A percentile compares a stretch with the other conserved stretches of the same genome.
These are phyloP conservation scores for Macrophya alboannulata DNA, from an alignment of 2,888 invertebrate species.

Conservation along the genomic window DNA sequence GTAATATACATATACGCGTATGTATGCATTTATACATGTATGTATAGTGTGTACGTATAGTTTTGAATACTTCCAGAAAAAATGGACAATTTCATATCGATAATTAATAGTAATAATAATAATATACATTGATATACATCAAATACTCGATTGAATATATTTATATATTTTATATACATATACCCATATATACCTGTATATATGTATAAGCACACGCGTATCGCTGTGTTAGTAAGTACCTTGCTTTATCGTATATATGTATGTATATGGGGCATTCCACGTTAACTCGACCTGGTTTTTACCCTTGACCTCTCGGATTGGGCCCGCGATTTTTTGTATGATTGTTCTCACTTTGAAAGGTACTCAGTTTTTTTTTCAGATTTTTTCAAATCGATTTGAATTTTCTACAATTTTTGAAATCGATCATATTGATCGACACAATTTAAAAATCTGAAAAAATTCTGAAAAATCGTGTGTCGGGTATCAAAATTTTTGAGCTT, in stretches of 20 bases:
- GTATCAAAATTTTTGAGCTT: too few relatives aligned
- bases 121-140: background rate
- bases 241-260: background rate
- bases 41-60: background rate
- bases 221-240: constrained; percentile 24
- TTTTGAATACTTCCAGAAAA: background rate
- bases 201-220: background rate
- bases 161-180: background rate
- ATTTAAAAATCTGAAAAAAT: too few relatives aligned
- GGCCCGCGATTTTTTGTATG: too few relatives aligned
- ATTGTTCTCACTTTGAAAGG: too few relatives aligned
- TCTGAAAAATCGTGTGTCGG: too few relatives aligned
- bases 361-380: too few relatives aligned
- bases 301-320: too few relatives aligned
- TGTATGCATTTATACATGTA: background rate
- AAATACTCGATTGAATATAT: background rate
- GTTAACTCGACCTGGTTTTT: too few relatives aligned
- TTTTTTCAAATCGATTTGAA: too few relatives aligned
- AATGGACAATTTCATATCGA: background rate
- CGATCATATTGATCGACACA: too few relatives aligned
- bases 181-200: background rate
- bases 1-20: background rate
- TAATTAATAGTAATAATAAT: background rate
- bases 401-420: too few relatives aligned
- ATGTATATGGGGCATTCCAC: too few relatives aligned